Percentiles rank a stretch among this genome's conserved stretches.
phyloP scores from a whole-genome alignment of 2,113 vertebrate genomes.

The Eulemur rufifrons region DNA sequence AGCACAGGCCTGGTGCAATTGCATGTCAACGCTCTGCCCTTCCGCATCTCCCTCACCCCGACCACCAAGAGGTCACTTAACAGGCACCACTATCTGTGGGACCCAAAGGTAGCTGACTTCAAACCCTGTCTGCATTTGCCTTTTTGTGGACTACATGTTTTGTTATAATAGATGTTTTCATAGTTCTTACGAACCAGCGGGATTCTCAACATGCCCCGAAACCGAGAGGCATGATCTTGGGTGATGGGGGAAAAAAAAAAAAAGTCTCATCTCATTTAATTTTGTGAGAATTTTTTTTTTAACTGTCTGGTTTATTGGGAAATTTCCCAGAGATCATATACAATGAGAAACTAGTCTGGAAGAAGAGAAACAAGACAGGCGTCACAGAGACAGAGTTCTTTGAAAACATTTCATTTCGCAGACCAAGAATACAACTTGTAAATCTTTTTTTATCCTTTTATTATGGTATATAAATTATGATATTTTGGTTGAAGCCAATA shows the following conservation, averaged over 20 bases:
- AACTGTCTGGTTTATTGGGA: slow-evolving; percentile 1
- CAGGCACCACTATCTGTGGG: background rate
- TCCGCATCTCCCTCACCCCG: no score
- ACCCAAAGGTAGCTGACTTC: background rate
- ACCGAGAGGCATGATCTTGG: background rate
- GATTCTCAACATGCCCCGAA: background rate
- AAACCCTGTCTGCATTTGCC: background rate
- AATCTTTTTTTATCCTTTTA: slow-evolving; percentile 41
- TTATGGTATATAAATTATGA: slow-evolving; percentile 36
- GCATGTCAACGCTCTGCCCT: background rate
- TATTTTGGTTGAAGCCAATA: slow-evolving; percentile 42
- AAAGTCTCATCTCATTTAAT: slow-evolving; percentile 2
- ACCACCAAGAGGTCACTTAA: background rate
- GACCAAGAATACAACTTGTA: slow-evolving; percentile 24
- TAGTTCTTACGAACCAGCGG: background rate
- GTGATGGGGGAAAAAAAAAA: background rate
- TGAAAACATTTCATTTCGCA: slow-evolving; percentile 13
- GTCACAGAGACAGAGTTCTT: background rate
- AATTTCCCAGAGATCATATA: slow-evolving; percentile 30
- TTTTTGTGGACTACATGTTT: background rate
- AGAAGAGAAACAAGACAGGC: background rate
- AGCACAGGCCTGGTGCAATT: background rate
- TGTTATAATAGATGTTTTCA: background rate
- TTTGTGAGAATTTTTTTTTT: slow-evolving; percentile 34
- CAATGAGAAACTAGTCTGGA: background rate